Evolutionary conservation across 2,888 invertebrate species (phyloP).

Genomic region (Cephus runcator): DNA sequence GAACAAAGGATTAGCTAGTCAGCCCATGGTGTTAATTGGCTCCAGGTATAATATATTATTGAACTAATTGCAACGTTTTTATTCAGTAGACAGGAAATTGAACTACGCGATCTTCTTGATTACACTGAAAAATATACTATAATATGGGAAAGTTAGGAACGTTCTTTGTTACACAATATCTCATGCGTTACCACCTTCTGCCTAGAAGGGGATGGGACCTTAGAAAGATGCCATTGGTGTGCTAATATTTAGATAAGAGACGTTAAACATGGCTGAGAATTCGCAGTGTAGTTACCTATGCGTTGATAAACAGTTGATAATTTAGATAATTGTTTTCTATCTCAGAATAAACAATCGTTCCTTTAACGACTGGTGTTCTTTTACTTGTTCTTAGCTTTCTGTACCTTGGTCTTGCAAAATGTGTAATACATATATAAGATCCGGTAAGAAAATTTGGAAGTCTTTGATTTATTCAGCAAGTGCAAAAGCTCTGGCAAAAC

Average conservation of each 20-base stretch:
- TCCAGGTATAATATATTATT: background rate
- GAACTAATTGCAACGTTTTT: too few relatives aligned
- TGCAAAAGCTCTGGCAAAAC: conserved; percentile 23
- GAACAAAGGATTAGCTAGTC: background rate
- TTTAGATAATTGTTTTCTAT: background rate
- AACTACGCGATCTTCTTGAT: background rate
- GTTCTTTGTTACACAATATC: background rate
- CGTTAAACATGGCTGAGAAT: background rate
- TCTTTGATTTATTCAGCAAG: background rate
- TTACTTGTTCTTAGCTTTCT: background rate
- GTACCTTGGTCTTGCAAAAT: background rate
- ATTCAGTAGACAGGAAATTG: too few relatives aligned
- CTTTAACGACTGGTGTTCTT: background rate
- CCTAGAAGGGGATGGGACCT: background rate
- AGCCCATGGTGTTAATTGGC: background rate
- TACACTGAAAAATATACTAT: background rate
- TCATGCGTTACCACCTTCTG: background rate
- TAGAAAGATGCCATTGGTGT: background rate
- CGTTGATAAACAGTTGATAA: background rate
- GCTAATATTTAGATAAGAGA: background rate
- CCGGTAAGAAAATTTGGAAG: background rate
- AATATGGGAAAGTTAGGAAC: background rate
- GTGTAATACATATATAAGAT: background rate
- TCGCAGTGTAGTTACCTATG: background rate
- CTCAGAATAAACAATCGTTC: background rate